phyloP scores from a whole-genome alignment of 2,888 invertebrate species.

The Netelia melanura region DNA sequence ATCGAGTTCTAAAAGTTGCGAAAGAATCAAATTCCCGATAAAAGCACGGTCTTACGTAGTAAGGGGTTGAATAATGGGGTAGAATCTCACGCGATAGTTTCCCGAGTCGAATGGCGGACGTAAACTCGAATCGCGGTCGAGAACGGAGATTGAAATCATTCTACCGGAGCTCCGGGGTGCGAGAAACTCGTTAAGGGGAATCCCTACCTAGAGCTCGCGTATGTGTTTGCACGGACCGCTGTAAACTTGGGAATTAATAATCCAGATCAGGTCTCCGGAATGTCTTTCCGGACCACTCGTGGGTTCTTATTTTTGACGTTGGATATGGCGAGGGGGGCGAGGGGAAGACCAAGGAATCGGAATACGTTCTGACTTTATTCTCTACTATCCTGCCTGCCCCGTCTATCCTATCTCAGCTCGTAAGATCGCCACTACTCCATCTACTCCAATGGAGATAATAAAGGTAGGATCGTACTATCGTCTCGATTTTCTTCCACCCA shows the following conservation, averaged over 20 bases:
- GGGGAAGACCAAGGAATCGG: slow-evolving; percentile 1
- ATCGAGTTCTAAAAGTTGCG: not conserved
- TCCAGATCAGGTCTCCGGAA: slow-evolving; percentile 63
- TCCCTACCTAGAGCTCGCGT: slow-evolving; percentile 36
- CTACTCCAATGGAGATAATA: not conserved
- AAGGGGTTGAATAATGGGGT: not conserved
- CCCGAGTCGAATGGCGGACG: slow-evolving; percentile 45
- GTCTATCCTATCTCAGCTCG: not conserved
- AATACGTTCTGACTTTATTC: slow-evolving; percentile 27
- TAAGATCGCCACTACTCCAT: slow-evolving; percentile 10
- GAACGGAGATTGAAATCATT: slow-evolving; percentile 46
- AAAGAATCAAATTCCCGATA: not conserved
- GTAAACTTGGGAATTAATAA: slow-evolving; percentile 77
- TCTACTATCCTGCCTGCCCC: slow-evolving; percentile 10
- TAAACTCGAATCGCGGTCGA: slow-evolving; percentile 57
- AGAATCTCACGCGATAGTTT: slow-evolving; percentile 27
- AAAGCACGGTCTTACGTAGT: slow-evolving; percentile 5
- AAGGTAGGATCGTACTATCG: too few species aligned
- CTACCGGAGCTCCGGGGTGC: slow-evolving; percentile 41
- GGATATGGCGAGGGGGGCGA: slow-evolving; percentile 37
- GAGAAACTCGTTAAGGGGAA: slow-evolving; percentile 59
- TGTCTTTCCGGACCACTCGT: slow-evolving; percentile 39
- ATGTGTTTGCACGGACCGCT: slow-evolving; percentile 46
- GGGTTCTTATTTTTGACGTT: slow-evolving; percentile 23
- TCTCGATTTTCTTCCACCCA: not conserved